phyloP scores from a whole-genome alignment of 2,888 invertebrate species.

The Meganola albula region DNA sequence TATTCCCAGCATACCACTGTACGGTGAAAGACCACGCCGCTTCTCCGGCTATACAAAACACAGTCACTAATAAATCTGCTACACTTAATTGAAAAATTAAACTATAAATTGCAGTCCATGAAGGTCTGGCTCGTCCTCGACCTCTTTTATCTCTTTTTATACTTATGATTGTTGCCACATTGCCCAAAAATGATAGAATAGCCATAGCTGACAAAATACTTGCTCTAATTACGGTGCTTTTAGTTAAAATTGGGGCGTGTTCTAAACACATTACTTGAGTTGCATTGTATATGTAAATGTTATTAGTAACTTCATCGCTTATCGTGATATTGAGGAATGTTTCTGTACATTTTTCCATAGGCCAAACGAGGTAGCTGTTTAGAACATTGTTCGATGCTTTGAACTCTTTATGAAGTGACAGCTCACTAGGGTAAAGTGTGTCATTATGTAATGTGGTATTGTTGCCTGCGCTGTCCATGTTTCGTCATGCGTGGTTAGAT shows the following conservation, averaged over 20 bases:
- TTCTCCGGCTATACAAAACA: slow-evolving; percentile 89
- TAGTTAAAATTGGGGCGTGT: slow-evolving; percentile 83
- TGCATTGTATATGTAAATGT: slow-evolving; percentile 47
- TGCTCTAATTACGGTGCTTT: slow-evolving; percentile 80
- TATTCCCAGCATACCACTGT: slow-evolving; percentile 87
- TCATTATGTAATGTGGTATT: slow-evolving; percentile 66
- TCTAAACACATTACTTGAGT: slow-evolving; percentile 68
- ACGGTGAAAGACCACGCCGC: slow-evolving; percentile 89
- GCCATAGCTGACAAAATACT: slow-evolving; percentile 84
- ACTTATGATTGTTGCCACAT: slow-evolving; percentile 86
- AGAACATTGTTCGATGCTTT: slow-evolving; percentile 31
- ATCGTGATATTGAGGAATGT: slow-evolving; percentile 43
- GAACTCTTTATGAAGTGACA: slow-evolving; percentile 40
- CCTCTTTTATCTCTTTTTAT: slow-evolving; percentile 81
- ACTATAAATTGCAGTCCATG: slow-evolving; percentile 85
- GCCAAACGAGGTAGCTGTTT: slow-evolving; percentile 41
- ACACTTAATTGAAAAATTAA: slow-evolving; percentile 89
- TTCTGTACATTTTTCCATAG: slow-evolving; percentile 55
- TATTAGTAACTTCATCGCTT: slow-evolving; percentile 37
- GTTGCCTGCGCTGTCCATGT: slow-evolving; percentile 67
- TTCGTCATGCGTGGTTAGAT: slow-evolving; percentile 59
- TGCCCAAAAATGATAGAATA: slow-evolving; percentile 83
- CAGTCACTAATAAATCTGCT: slow-evolving; percentile 88
- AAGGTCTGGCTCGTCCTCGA: slow-evolving; percentile 76
- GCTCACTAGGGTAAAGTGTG: slow-evolving; percentile 38